A percentile compares a stretch with the other conserved stretches of the same genome.
These are phyloP conservation scores for Connochaetes taurinus DNA, from an alignment of 2,113 vertebrate species.

Conservation along the genomic window DNA sequence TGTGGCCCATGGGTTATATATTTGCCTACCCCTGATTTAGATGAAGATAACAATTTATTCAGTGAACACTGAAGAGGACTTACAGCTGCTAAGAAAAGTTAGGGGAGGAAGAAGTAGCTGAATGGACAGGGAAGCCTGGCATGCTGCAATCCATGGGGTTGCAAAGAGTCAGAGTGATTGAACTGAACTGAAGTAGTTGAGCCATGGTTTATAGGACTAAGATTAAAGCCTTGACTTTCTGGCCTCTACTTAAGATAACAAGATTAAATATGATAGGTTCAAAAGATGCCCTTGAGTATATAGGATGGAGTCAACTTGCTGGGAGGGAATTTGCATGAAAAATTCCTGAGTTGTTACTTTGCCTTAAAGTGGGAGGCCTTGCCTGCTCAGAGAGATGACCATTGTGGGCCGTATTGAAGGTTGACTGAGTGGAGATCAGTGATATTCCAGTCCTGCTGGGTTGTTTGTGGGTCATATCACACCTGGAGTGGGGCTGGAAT, in stretches of 20 bases:
- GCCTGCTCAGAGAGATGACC: not conserved
- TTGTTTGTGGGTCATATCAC: not conserved
- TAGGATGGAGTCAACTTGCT: not conserved
- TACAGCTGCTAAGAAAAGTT: not conserved
- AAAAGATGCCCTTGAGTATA: not conserved
- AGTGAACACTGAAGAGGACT: not conserved
- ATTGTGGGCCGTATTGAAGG: not conserved
- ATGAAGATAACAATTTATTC: not conserved
- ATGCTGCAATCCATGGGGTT: not conserved
- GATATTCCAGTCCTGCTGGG: not conserved
- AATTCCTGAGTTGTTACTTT: not conserved
- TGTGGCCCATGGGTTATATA: not conserved
- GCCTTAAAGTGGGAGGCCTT: not conserved
- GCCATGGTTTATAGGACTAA: not conserved
- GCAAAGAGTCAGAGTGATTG: not conserved
- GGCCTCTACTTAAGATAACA: not conserved
- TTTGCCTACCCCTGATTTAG: not conserved
- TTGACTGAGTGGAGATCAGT: not conserved
- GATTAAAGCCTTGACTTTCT: not conserved
- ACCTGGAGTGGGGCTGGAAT: not conserved
- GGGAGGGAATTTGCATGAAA: not conserved
- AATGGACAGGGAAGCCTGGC: not conserved
- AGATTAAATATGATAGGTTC: not conserved
- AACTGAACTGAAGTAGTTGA: not conserved
- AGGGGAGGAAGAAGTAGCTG: not conserved